Evolutionary conservation across 2,113 vertebrate genomes (phyloP).

Genomic region (Procapra przewalskii): DNA sequence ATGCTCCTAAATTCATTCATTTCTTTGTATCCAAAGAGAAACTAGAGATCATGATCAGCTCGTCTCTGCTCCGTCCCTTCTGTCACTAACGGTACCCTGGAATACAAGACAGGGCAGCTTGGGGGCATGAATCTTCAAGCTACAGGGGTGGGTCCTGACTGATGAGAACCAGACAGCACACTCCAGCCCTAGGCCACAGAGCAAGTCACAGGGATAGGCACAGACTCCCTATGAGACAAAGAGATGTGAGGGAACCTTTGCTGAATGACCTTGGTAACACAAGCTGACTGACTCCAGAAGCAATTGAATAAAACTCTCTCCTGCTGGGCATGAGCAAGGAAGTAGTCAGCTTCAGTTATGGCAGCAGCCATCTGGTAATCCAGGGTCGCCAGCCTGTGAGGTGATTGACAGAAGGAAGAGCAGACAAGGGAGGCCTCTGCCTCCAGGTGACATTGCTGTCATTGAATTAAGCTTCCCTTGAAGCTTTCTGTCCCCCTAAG

Average conservation of each 20-base stretch:
- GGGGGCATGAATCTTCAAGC: background rate
- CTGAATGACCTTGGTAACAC: background rate
- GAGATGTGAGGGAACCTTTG: background rate
- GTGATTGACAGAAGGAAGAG: background rate
- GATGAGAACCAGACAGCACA: background rate
- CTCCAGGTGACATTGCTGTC: background rate
- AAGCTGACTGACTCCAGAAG: background rate
- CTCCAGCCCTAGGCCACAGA: background rate
- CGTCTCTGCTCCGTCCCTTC: background rate
- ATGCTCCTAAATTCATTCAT: background rate
- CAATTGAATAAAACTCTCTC: background rate
- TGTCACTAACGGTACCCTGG: background rate
- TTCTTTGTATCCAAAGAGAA: background rate
- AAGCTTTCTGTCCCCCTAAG: background rate
- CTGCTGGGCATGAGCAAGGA: background rate
- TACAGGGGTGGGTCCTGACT: background rate
- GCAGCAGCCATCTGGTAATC: too few species aligned
- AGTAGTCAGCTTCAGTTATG: background rate
- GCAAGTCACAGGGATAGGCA: background rate
- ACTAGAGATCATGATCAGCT: background rate
- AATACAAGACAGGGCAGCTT: background rate
- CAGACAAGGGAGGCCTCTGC: background rate
- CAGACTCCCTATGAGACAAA: background rate
- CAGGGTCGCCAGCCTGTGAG: too few species aligned
- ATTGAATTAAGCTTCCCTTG: background rate